Percentiles rank a stretch among this genome's conserved stretches.
These are phyloP conservation scores for Agriopis aurantiaria DNA, from an alignment of 2,888 invertebrate genomes.

Conservation along the genomic window DNA sequence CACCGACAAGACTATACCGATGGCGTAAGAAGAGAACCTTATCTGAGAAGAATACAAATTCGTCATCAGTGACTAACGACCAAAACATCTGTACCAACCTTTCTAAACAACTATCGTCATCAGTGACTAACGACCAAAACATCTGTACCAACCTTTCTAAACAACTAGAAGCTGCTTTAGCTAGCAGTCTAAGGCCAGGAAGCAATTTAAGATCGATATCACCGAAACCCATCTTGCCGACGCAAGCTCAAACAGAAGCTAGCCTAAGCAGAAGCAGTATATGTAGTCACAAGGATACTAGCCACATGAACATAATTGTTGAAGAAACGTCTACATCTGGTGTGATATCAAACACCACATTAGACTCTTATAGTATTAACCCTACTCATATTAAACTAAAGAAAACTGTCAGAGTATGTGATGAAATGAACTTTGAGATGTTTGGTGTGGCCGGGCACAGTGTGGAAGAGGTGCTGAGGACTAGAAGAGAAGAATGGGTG, in stretches of 20 bases:
- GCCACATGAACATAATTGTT: slow-evolving; percentile 43
- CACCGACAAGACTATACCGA: slow-evolving; percentile 53
- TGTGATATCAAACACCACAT: slow-evolving; percentile 56
- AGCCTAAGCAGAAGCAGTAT: slow-evolving; percentile 21
- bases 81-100: background rate
- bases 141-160: background rate
- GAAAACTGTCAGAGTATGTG: slow-evolving; percentile 6
- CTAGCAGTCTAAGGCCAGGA: background rate
- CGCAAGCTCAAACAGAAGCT: background rate
- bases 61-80: background rate
- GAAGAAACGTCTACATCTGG: slow-evolving; percentile 61
- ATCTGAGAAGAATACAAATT: background rate
- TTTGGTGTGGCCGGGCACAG: slow-evolving; percentile 59
- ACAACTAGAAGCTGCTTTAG: background rate
- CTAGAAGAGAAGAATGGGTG: slow-evolving; percentile 72
- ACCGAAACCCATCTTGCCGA: background rate
- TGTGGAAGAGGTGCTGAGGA: slow-evolving; percentile 66
- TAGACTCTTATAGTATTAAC: slow-evolving; percentile 8
- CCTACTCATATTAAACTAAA: slow-evolving; percentile 1
- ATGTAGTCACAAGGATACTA: slow-evolving; percentile 8
- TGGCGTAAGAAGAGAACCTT: slow-evolving; percentile 57
- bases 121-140: background rate
- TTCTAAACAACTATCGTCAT: too few relatives aligned
- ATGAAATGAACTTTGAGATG: slow-evolving; percentile 51
- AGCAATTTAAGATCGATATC: background rate